A percentile compares a stretch with the other conserved stretches of the same genome.
Evolutionary conservation across 2,797 vertebrate species (phyloP).

Genomic region (Scolopax bukidnonensis): DNA sequence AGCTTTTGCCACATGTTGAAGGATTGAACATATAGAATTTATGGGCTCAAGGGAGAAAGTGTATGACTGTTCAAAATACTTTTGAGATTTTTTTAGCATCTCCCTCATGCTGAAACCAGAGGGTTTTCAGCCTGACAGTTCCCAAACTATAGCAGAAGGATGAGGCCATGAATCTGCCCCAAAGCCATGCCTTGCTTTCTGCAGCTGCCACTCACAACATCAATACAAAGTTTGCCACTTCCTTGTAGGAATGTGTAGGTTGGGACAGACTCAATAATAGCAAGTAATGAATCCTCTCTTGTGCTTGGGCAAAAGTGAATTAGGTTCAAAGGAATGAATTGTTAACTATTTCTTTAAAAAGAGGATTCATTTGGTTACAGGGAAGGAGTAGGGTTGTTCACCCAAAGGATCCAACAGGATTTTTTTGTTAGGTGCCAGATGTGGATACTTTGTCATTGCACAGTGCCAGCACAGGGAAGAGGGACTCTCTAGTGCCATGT

Average conservation of each 20-base stretch:
- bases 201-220: neutral
- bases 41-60: neutral
- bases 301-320: neutral
- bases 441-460: neutral
- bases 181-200: neutral
- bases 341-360: neutral
- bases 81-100: neutral
- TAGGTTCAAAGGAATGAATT: neutral
- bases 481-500: too few species aligned
- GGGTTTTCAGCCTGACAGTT: neutral
- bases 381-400: neutral
- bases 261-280: neutral
- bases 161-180: neutral
- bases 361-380: neutral
- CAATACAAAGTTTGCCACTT: neutral
- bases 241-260: neutral
- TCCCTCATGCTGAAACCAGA: neutral
- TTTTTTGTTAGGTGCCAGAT: neutral
- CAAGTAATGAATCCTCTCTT: neutral
- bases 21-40: neutral
- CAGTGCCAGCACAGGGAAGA: neutral
- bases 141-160: neutral
- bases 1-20: neutral
- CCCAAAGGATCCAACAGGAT: neutral
- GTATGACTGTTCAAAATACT: neutral